phyloP scores from a whole-genome alignment of 2,797 vertebrate species.

The Smutsia temminckii region DNA sequence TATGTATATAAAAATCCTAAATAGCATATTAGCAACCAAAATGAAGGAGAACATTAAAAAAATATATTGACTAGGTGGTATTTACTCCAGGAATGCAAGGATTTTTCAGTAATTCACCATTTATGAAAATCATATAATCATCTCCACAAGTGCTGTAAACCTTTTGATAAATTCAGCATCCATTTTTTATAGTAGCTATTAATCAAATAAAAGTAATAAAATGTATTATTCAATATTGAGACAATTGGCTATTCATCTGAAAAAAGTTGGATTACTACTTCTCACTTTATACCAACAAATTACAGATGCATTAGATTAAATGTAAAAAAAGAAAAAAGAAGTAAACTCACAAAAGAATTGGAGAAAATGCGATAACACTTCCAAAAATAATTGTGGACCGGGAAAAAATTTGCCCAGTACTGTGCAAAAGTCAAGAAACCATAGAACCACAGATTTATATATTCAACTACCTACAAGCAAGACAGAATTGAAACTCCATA shows the following conservation, averaged over 20 bases:
- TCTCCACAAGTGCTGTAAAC: neutral
- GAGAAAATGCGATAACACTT: neutral
- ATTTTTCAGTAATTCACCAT: conserved; percentile 18
- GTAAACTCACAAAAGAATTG: neutral
- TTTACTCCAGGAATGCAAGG: neutral
- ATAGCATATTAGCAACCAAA: neutral
- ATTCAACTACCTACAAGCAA: neutral
- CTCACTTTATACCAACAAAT: neutral
- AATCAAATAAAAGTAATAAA: neutral
- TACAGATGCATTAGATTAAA: neutral
- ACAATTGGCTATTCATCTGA: neutral
- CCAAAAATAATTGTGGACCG: neutral
- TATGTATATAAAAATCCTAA: conserved; percentile 2
- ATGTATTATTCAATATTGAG: neutral
- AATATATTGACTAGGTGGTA: neutral
- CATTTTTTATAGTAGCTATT: neutral
- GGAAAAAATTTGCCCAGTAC: neutral
- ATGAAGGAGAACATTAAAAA: neutral
- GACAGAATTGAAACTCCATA: neutral
- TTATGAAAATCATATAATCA: neutral
- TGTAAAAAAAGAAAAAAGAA: neutral
- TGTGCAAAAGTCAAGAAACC: neutral
- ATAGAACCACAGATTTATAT: neutral
- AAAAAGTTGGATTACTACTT: neutral
- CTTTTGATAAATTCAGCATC: neutral